A percentile compares a stretch with the other conserved stretches of the same genome.
phyloP scores from a whole-genome alignment of 2,888 invertebrate genomes.

The Lasioglossum villosulum region DNA sequence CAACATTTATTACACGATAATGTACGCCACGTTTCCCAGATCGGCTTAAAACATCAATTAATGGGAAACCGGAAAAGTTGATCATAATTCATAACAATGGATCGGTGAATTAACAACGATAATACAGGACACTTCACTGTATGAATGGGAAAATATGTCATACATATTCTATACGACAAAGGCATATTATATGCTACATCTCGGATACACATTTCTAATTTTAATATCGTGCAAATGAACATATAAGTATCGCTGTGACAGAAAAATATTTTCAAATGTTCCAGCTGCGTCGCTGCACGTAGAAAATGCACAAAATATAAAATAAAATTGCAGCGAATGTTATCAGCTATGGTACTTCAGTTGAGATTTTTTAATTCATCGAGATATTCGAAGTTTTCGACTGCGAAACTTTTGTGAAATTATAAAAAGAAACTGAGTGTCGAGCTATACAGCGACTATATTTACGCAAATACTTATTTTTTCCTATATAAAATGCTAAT shows the following conservation, averaged over 20 bases:
- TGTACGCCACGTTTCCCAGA: no score
- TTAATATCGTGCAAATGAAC: background rate
- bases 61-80: no score
- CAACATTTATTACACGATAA: no score
- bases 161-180: background rate
- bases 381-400: background rate
- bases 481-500: conserved; percentile 48
- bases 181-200: background rate
- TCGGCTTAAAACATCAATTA: no score
- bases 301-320: no score
- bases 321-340: background rate
- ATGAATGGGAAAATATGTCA: background rate
- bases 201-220: background rate
- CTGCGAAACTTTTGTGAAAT: background rate
- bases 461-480: conserved; percentile 34
- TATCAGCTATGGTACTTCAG: background rate
- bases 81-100: no score
- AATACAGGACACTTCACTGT: background rate
- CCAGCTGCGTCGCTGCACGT: no score
- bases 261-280: background rate
- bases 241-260: background rate
- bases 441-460: conserved; percentile 14
- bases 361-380: background rate
- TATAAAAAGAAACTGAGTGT: conserved; percentile 3
- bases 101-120: background rate